phyloP scores from a whole-genome alignment of 2,888 invertebrate genomes.

The Ormia ochracea region DNA sequence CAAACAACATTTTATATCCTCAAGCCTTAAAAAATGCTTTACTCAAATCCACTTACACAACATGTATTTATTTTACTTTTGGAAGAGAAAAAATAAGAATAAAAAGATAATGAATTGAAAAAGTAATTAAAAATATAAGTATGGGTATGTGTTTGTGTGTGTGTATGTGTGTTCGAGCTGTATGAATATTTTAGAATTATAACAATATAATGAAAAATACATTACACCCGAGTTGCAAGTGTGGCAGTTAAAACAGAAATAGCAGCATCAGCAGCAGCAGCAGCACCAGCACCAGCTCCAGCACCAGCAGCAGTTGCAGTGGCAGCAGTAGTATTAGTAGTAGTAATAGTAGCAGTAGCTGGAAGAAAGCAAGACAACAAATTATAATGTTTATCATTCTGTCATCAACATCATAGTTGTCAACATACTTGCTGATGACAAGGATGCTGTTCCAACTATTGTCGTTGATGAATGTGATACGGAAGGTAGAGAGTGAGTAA shows the following conservation, averaged over 20 bases:
- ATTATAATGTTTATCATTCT: constrained; percentile 60
- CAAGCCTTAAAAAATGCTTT: constrained; percentile 57
- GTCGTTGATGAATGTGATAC: neutral
- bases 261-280: constrained; percentile 11
- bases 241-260: neutral
- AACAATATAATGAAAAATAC: constrained; percentile 62
- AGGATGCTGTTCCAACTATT: constrained; percentile 31
- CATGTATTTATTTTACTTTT: neutral
- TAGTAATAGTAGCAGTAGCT: neutral
- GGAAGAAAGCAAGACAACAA: constrained; percentile 44
- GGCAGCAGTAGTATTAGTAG: constrained; percentile 7
- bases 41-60: constrained; percentile 16
- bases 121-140: constrained; percentile 66
- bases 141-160: neutral
- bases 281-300: neutral
- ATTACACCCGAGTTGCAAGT: constrained; percentile 57
- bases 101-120: constrained; percentile 73
- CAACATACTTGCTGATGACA: constrained; percentile 34
- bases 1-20: constrained; percentile 38
- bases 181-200: constrained; percentile 43
- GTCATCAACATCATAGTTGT: constrained; percentile 39
- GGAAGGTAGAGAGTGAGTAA: constrained; percentile 30
- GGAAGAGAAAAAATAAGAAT: neutral
- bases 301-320: constrained; percentile 31
- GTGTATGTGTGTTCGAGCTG: constrained; percentile 11